phyloP scores from a whole-genome alignment of 37 sponge, comb jelly and placozoan species.

The Oscarella lobularis region DNA sequence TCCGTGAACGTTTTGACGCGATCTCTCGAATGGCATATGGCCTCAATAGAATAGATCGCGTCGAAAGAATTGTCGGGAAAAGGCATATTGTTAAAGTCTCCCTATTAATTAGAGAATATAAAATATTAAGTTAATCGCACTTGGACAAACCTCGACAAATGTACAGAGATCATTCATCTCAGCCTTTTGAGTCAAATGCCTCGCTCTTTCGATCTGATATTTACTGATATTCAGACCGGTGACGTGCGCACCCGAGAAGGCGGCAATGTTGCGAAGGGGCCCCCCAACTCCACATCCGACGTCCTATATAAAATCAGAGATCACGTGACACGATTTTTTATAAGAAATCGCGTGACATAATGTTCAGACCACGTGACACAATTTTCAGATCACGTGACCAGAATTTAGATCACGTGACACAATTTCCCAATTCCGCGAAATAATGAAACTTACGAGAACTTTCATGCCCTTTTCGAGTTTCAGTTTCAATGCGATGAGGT shows the following conservation, averaged over 20 bases:
- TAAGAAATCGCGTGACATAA: not conserved
- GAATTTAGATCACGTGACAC: not conserved
- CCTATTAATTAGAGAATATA: slow-evolving; percentile 17
- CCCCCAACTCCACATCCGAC: slow-evolving; percentile 73
- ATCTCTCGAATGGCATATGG: slow-evolving; percentile 39
- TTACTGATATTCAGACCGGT: slow-evolving; percentile 42
- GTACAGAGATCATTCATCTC: slow-evolving; percentile 10
- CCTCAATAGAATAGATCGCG: slow-evolving; percentile 41
- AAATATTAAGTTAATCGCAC: not conserved
- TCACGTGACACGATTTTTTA: not conserved
- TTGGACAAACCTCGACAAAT: slow-evolving; percentile 8
- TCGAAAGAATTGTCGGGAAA: slow-evolving; percentile 52
- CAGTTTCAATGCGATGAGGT: slow-evolving; percentile 10
- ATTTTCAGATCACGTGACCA: not conserved
- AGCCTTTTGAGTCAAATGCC: slow-evolving; percentile 14
- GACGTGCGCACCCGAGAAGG: slow-evolving; percentile 20
- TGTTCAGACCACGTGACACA: not conserved
- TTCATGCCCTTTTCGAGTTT: slow-evolving; percentile 33
- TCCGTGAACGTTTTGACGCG: slow-evolving; percentile 34
- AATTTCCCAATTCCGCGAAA: not conserved
- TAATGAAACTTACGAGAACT: slow-evolving; percentile 35
- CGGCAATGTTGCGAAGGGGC: slow-evolving; percentile 31
- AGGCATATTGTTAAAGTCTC: slow-evolving; percentile 38
- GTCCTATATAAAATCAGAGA: slow-evolving; percentile 22
- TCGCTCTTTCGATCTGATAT: slow-evolving; percentile 46